Percentiles rank a stretch among this genome's conserved stretches.
Conservation (phyloP, 1,140 invertebrate genomes). For the Papilio dardanus region DNA sequence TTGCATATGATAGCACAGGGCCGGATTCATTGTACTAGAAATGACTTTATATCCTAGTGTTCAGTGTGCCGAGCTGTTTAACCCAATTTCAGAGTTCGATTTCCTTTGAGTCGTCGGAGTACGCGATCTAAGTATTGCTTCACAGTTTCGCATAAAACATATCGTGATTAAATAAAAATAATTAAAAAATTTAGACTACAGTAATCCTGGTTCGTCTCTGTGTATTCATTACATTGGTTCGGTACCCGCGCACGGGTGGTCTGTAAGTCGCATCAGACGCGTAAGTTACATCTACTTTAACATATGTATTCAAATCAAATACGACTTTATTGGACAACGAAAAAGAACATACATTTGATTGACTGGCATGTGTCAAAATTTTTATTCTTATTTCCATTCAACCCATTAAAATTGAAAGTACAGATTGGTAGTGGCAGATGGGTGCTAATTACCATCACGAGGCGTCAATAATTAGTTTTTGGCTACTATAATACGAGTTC, state of each 20-base stretch:
- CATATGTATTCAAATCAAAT: constrained; percentile 39
- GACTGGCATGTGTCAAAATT: constrained; percentile 20
- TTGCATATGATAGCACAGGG: constrained; percentile 8
- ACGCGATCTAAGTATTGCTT: background rate
- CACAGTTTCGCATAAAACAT: background rate
- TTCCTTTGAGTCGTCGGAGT: background rate
- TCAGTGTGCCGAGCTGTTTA: background rate
- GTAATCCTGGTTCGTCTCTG: constrained; percentile 38
- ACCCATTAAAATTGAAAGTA: constrained; percentile 38
- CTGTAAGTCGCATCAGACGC: constrained; percentile 57
- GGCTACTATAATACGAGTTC: constrained; percentile 71
- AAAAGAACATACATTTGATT: constrained; percentile 46
- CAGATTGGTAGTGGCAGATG: constrained; percentile 58
- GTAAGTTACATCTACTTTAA: constrained; percentile 65
- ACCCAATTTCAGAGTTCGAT: background rate
- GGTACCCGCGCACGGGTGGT: constrained; percentile 72
- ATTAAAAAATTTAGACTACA: background rate
- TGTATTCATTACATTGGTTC: constrained; percentile 49
- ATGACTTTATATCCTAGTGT: background rate
- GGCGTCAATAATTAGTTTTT: constrained; percentile 77
- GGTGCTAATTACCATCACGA: constrained; percentile 76
- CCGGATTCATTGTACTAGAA: constrained; percentile 16
- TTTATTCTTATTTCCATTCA: constrained; percentile 43
- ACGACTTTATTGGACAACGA: constrained; percentile 41
- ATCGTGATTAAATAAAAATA: background rate